Conservation (phyloP, 2,113 vertebrate species). For the Crocuta crocuta region DNA sequence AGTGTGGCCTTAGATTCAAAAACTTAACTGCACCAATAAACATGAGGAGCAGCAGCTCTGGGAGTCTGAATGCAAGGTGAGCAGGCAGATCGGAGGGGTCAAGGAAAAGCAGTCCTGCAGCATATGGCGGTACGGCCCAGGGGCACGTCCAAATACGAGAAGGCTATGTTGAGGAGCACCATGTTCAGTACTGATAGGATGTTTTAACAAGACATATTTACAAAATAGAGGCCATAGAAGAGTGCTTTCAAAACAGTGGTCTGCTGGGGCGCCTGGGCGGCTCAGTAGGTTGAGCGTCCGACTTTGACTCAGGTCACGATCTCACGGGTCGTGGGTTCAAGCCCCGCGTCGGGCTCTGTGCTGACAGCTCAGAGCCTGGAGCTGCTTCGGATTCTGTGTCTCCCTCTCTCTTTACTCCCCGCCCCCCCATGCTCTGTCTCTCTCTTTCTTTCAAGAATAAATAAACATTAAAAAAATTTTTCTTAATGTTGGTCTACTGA, state of each 20-base stretch:
- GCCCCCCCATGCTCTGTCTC: too few species aligned
- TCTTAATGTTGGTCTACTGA: background rate
- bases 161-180: rapidly evolving
- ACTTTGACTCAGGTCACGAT: too few species aligned
- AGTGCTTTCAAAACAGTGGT: background rate
- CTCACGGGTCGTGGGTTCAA: too few species aligned
- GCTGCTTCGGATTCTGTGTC: too few species aligned
- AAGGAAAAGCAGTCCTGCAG: background rate
- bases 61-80: background rate
- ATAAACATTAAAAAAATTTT: too few species aligned
- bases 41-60: too few species aligned
- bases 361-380: too few species aligned
- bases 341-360: too few species aligned
- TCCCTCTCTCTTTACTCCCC: too few species aligned
- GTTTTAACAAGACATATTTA: background rate
- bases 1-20: background rate
- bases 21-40: background rate
- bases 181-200: background rate
- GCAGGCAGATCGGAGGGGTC: rapidly evolving
- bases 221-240: background rate
- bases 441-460: too few species aligned
- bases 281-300: too few species aligned
- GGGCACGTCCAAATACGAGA: background rate
- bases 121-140: background rate
- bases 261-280: background rate